Conservation (phyloP, 2,888 invertebrate species). For the Sussaba pulchella region DNA sequence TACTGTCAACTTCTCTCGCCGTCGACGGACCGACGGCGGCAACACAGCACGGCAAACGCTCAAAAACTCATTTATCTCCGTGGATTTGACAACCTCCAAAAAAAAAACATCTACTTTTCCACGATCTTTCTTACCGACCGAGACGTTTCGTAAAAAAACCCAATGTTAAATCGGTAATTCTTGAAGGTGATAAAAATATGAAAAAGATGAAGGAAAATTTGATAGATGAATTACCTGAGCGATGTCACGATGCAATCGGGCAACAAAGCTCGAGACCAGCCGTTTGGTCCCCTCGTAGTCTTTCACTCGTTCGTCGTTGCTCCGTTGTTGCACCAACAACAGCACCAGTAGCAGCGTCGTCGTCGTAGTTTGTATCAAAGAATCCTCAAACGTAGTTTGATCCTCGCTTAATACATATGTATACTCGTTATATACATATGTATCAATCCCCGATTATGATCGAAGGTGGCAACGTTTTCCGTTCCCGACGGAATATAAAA, state of each 20-base stretch:
- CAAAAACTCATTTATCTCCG: not conserved
- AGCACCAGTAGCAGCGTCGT: constrained; percentile 10
- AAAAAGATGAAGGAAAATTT: constrained; percentile 3
- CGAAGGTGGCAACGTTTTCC: not conserved
- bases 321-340: constrained; percentile 22
- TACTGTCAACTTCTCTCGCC: too few species aligned
- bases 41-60: not conserved
- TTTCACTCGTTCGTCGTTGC: not conserved
- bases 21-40: too few species aligned
- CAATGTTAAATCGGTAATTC: too few species aligned
- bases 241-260: constrained; percentile 40
- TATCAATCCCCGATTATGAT: not conserved
- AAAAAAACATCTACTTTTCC: too few species aligned
- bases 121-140: too few species aligned
- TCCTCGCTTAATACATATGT: not conserved
- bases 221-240: constrained; percentile 47
- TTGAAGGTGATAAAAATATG: constrained; percentile 1
- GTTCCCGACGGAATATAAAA: constrained; percentile 7
- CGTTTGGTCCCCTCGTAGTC: constrained; percentile 29
- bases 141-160: too few species aligned
- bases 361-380: too few species aligned
- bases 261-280: constrained; percentile 39
- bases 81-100: too few species aligned
- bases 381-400: too few species aligned
- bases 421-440: not conserved